Evolutionary conservation across 2,888 invertebrate genomes (phyloP).

Genomic region (Candidula unifasciata): DNA sequence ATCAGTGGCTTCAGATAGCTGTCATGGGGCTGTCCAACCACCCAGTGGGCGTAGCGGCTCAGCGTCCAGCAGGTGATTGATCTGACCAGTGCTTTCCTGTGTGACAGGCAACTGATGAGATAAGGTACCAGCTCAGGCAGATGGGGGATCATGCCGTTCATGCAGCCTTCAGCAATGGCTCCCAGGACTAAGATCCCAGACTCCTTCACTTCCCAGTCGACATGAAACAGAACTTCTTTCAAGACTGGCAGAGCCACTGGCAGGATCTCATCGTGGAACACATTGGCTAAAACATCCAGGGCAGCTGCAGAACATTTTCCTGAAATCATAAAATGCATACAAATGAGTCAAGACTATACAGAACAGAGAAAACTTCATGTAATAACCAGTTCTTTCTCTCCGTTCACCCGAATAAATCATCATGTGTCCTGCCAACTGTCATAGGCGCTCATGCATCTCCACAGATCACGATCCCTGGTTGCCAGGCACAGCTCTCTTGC

Average conservation of each 20-base stretch:
- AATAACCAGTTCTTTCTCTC: no score
- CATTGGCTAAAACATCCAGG: slow-evolving; percentile 96
- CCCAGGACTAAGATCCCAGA: slow-evolving; percentile 95
- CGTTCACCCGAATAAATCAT: no score
- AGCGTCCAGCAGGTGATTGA: slow-evolving; percentile 99
- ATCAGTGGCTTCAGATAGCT: slow-evolving; percentile 94
- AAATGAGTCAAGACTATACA: neutral
- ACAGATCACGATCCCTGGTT: no score
- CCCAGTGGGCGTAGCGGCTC: slow-evolving; percentile 98
- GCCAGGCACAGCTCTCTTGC: no score
- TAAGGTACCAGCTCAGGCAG: slow-evolving; percentile 97
- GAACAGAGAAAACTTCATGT: neutral
- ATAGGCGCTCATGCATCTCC: no score
- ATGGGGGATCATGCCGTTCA: slow-evolving; percentile 97
- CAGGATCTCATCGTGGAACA: slow-evolving; percentile 95
- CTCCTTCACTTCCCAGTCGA: slow-evolving; percentile 97
- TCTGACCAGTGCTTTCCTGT: slow-evolving; percentile 96
- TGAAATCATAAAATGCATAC: slow-evolving; percentile 58
- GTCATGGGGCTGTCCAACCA: slow-evolving; percentile 97
- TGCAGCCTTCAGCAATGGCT: slow-evolving; percentile 91
- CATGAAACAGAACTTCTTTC: slow-evolving; percentile 97
- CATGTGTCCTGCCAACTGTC: no score
- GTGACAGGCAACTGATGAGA: slow-evolving; percentile 92
- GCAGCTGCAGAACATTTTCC: slow-evolving; percentile 99
- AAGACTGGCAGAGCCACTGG: slow-evolving; percentile 96